Base-by-base conservation (phyloP, 2,113 vertebrate genomes). In the Burhinus bistriatus region DNA sequence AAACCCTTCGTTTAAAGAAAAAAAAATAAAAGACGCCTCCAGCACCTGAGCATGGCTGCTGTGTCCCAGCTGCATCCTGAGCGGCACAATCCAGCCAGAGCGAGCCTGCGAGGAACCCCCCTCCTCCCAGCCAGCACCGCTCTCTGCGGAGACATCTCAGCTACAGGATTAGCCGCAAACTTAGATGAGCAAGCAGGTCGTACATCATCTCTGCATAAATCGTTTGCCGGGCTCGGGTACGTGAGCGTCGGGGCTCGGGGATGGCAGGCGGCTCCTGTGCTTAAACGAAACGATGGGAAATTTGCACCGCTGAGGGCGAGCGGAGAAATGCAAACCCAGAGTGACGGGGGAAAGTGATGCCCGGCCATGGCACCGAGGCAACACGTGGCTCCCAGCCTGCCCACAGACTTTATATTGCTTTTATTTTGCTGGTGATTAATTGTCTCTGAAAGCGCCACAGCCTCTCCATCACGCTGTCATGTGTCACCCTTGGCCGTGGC, bases 181-280 rank as follows among this genome's bases (percentile, higher is more conserved):
- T 95, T 87, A 36, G 89, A 88, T 36, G 92, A 97, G 95, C 66
- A n/a, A 95, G 95, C 90, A 45, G 61, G 76, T 69, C 42, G 14
- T 97, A 54, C 84, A 93, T 96, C 97, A 95, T 90, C 86, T 61
- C 93, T 4, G 36, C 1, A 27, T 70, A 88, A 96, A 96, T 87
- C 45, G 8, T 52, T 70, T 18, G 45, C 78, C 0, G 7, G 66
- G 83, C 73, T 96, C 7, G 1, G 76, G 49, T 69, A 89, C 59
- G 22, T 83, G 92, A 96, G 91, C 8, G 7, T 15, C 45, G 15
- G 72, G 58, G 57, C 83, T 70, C 3, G 0, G 38, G 70, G 40
- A 17, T 45, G 59, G 49, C 73, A 73, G 36, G 59, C 1, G 23
- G 79, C 29, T 73, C 2, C 1, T 9, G 47, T 4, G n/a, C 54